Conservation (phyloP, 2,113 vertebrate genomes). For the Neolamprologus longior region DNA sequence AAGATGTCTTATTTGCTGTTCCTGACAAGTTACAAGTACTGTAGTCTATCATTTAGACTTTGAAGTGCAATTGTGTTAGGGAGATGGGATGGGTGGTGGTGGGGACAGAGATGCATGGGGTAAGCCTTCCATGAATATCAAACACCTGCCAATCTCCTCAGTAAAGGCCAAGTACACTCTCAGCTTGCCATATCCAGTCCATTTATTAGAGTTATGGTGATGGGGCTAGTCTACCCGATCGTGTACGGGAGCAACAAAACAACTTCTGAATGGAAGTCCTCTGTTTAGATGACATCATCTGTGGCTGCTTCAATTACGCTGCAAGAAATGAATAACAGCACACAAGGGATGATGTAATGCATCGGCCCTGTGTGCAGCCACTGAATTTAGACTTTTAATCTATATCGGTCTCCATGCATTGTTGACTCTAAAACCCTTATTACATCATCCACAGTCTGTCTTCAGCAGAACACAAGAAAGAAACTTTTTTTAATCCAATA, state of each 20-base stretch:
- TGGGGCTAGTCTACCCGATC: not conserved
- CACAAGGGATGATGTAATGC: slow-evolving; percentile 54
- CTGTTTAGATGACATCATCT: slow-evolving; percentile 67
- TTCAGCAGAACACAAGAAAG: not conserved
- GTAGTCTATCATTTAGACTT: slow-evolving; percentile 40
- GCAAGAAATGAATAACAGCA: slow-evolving; percentile 57
- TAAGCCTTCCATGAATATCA: slow-evolving; percentile 51
- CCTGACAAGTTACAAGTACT: slow-evolving; percentile 40
- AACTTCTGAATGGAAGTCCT: slow-evolving; percentile 56
- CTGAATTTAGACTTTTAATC: slow-evolving; percentile 51
- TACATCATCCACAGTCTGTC: slow-evolving; percentile 27
- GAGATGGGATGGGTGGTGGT: not conserved
- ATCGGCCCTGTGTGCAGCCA: slow-evolving; percentile 35
- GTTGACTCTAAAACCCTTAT: slow-evolving; percentile 41
- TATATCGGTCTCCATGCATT: slow-evolving; percentile 35
- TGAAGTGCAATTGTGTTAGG: not conserved
- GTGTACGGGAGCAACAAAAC: slow-evolving; percentile 51
- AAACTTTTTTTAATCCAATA: not conserved
- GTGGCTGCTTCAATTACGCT: slow-evolving; percentile 49
- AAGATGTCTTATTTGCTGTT: slow-evolving; percentile 65
- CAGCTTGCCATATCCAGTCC: slow-evolving; percentile 36
- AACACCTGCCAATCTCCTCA: slow-evolving; percentile 59
- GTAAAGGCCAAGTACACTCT: slow-evolving; percentile 33
- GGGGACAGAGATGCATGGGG: not conserved
- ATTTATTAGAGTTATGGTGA: slow-evolving; percentile 62